These are phyloP conservation scores for Perizoma affinitatum DNA, from an alignment of 2,888 invertebrate genomes.

Conservation along the genomic window DNA sequence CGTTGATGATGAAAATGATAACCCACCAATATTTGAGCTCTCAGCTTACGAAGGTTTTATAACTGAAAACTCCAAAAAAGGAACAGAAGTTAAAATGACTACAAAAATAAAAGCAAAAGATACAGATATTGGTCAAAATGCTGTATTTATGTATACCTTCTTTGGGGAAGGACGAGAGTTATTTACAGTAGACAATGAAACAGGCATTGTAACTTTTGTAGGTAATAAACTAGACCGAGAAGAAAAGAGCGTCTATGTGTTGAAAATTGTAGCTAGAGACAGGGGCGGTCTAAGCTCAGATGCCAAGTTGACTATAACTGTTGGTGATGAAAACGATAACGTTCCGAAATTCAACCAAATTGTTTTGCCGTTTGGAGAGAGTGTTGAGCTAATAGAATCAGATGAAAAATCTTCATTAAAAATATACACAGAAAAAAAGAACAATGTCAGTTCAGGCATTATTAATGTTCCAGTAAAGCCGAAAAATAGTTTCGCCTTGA, in stretches of 20 bases:
- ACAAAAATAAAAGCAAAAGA: slow-evolving; percentile 89
- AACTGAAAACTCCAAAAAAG: slow-evolving; percentile 89
- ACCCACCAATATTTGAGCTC: slow-evolving; percentile 91
- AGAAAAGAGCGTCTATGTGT: slow-evolving; percentile 86
- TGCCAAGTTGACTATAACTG: slow-evolving; percentile 87
- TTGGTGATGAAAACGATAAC: slow-evolving; percentile 94
- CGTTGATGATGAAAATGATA: slow-evolving; percentile 95
- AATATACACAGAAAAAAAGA: slow-evolving; percentile 72
- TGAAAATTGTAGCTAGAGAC: slow-evolving; percentile 90
- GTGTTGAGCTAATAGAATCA: slow-evolving; percentile 86
- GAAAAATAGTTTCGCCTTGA: slow-evolving; percentile 67
- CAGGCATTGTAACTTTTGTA: slow-evolving; percentile 85
- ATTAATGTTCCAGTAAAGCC: slow-evolving; percentile 66
- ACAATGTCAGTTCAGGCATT: slow-evolving; percentile 55
- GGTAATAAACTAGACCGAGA: slow-evolving; percentile 89
- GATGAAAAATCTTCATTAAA: slow-evolving; percentile 80
- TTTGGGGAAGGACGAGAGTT: slow-evolving; percentile 90
- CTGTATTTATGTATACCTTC: slow-evolving; percentile 87
- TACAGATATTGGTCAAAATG: slow-evolving; percentile 87
- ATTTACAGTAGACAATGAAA: slow-evolving; percentile 87
- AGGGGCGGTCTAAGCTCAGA: slow-evolving; percentile 90
- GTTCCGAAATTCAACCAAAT: slow-evolving; percentile 88
- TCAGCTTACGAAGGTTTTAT: slow-evolving; percentile 90
- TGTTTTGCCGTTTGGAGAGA: slow-evolving; percentile 87
- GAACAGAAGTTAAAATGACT: slow-evolving; percentile 88